phyloP scores from a whole-genome alignment of 2,113 vertebrate genomes.

The Sclerurus mexicanus region DNA sequence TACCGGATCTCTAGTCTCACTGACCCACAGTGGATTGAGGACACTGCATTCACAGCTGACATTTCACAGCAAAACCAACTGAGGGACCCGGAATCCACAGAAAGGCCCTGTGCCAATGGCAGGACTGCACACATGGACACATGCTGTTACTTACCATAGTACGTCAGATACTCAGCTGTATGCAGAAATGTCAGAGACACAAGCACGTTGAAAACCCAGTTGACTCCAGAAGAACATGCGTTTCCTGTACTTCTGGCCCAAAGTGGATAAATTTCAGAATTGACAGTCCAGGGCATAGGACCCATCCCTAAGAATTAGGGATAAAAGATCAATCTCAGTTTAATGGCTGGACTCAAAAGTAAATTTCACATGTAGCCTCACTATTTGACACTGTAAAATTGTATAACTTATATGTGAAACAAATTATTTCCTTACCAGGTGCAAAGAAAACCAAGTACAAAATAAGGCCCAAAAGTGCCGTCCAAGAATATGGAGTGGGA shows the following conservation, averaged over 20 bases:
- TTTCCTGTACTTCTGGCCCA: conserved; percentile 99
- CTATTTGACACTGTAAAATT: background rate
- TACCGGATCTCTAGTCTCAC: background rate
- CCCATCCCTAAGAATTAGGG: conserved; percentile 84
- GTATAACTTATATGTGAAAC: accelerated
- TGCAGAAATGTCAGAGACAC: conserved; percentile 96
- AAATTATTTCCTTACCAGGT: conserved; percentile 79
- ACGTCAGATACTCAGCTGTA: conserved; percentile 91
- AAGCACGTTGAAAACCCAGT: conserved; percentile 95
- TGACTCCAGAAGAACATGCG: conserved; percentile 92
- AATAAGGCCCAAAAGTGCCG: conserved; percentile 89
- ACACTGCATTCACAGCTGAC: background rate
- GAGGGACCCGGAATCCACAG: background rate
- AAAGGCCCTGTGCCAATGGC: background rate
- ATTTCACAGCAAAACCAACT: background rate
- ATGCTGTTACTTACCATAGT: conserved; percentile 83
- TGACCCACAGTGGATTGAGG: background rate
- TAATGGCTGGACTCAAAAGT: background rate
- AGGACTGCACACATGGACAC: background rate
- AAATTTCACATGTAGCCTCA: background rate
- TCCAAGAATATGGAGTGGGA: conserved; percentile 92
- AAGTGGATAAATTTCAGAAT: conserved; percentile 97
- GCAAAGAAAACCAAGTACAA: conserved; percentile 92
- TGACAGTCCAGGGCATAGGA: conserved; percentile 98
- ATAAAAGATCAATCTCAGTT: background rate